Percentiles rank a stretch among this genome's conserved stretches.
Evolutionary conservation across 2,797 vertebrate species (phyloP).

Genomic region (Artibeus jamaicensis): DNA sequence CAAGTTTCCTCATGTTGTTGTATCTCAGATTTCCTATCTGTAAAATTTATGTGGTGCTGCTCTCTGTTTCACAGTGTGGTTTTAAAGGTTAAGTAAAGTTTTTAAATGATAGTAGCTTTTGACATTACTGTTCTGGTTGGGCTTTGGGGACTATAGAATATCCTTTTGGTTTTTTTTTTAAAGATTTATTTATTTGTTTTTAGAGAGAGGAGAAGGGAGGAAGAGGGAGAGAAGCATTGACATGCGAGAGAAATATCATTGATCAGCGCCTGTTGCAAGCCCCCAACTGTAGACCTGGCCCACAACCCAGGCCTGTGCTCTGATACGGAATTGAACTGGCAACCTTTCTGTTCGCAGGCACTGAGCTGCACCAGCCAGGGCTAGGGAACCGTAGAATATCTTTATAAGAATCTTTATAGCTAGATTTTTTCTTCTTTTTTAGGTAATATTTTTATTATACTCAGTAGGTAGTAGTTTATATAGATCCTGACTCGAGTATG

Average conservation of each 20-base stretch:
- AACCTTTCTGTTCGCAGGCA: no score
- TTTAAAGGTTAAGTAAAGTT: background rate
- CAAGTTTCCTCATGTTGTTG: background rate
- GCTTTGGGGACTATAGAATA: background rate
- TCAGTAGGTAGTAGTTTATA: conserved; percentile 9
- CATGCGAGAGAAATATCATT: no score
- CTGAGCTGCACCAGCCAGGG: no score
- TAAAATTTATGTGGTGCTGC: background rate
- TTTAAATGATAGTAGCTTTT: conserved; percentile 1
- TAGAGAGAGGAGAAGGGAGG: no score
- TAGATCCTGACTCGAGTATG: background rate
- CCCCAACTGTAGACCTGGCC: no score
- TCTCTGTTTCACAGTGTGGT: background rate
- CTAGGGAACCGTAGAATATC: background rate
- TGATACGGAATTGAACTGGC: no score
- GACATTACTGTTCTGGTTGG: background rate
- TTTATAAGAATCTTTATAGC: conserved; percentile 6
- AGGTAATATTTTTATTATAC: conserved; percentile 26
- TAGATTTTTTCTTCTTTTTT: conserved; percentile 2
- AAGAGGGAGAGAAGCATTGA: no score
- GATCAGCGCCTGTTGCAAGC: no score
- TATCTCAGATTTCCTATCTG: background rate
- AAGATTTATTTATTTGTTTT: no score
- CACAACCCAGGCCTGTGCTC: no score
- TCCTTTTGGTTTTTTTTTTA: no score